A percentile compares a stretch with the other conserved stretches of the same genome.
These are phyloP conservation scores for Drosophila mojavensis DNA, from an alignment of 1,140 invertebrate species.

Conservation along the genomic window DNA sequence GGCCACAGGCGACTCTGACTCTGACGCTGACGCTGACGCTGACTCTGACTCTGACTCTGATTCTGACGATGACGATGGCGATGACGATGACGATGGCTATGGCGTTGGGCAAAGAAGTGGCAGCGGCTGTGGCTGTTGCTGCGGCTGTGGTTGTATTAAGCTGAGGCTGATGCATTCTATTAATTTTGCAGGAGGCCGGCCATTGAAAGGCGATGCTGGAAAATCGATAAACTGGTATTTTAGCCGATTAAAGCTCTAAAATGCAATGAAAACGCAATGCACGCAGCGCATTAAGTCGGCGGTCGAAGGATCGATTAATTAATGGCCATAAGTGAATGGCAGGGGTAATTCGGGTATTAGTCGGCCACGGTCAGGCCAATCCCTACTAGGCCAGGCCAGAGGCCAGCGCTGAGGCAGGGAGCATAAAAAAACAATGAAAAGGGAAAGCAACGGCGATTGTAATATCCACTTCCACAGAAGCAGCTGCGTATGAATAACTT, in stretches of 20 bases:
- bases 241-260: conserved; percentile 25
- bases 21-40: not conserved
- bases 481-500: conserved; percentile 56
- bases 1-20: conserved; percentile 1
- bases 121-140: not conserved
- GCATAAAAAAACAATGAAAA: not conserved
- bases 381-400: conserved; percentile 5
- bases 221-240: conserved; percentile 57
- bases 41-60: not conserved
- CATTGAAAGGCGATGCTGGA: conserved; percentile 59
- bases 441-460: conserved; percentile 2
- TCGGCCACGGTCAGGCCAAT: conserved; percentile 9
- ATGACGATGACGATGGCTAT: not conserved
- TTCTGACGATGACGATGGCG: not conserved
- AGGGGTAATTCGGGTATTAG: conserved; percentile 15
- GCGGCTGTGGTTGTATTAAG: not conserved
- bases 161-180: conserved; percentile 36
- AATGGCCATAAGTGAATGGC: not conserved
- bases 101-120: not conserved
- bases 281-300: not conserved
- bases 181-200: conserved; percentile 54
- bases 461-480: conserved; percentile 28
- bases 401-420: not conserved
- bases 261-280: not conserved
- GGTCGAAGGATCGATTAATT: conserved; percentile 11